These are phyloP conservation scores for Epinephelus lanceolatus DNA, from an alignment of 2,113 vertebrate genomes.

Conservation along the genomic window DNA sequence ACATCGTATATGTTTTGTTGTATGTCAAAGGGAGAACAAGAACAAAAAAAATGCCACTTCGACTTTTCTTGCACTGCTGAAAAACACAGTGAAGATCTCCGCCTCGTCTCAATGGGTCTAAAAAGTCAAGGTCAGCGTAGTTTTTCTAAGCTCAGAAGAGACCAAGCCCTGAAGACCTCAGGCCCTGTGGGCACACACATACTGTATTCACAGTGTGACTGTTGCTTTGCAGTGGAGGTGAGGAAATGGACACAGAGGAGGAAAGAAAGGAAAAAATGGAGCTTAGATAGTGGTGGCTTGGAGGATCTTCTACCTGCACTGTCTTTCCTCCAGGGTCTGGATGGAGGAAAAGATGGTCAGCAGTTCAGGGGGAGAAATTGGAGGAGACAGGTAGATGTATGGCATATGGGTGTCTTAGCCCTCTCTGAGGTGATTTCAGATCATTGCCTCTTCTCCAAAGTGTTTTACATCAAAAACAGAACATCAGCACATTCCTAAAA, in stretches of 20 bases:
- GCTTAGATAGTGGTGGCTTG: neutral
- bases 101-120: constrained; percentile 14
- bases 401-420: constrained; percentile 2
- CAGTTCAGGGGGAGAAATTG: constrained; percentile 52
- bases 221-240: neutral
- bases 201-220: neutral
- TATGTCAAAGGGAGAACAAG: constrained; percentile 15
- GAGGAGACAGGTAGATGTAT: constrained; percentile 48
- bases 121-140: constrained; percentile 36
- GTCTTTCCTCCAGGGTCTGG: constrained; percentile 29
- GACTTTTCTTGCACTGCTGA: constrained; percentile 20
- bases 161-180: constrained; percentile 20
- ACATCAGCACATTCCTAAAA: constrained; percentile 60
- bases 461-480: constrained; percentile 54
- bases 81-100: constrained; percentile 10
- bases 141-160: constrained; percentile 41
- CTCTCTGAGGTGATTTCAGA: constrained; percentile 59
- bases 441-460: constrained; percentile 46
- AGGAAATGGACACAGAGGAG: neutral
- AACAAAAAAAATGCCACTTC: constrained; percentile 7
- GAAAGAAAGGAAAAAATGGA: constrained; percentile 3
- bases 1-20: neutral
- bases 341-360: constrained; percentile 55
- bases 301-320: constrained; percentile 19
- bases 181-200: neutral